Conservation (phyloP, 2,888 invertebrate genomes). For the Thymelicus acteon region DNA sequence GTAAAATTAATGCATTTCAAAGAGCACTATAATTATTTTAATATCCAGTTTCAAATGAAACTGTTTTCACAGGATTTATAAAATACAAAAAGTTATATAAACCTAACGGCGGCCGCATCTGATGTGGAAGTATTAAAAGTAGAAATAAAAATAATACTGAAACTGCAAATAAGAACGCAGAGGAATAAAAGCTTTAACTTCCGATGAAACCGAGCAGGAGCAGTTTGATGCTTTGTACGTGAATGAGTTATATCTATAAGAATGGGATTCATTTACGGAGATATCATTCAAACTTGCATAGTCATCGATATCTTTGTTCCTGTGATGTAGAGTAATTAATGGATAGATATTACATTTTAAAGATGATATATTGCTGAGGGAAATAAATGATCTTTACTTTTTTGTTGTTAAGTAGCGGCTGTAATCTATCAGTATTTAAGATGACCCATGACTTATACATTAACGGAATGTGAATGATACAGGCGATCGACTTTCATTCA, state of each 20-base stretch:
- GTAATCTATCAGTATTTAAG: too few species aligned
- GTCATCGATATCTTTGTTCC: slow-evolving; percentile 74
- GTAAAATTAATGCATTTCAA: background rate
- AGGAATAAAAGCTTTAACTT: slow-evolving; percentile 33
- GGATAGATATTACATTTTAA: slow-evolving; percentile 28
- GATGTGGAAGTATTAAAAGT: slow-evolving; percentile 25
- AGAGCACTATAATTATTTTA: slow-evolving; percentile 4
- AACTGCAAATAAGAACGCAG: slow-evolving; percentile 32
- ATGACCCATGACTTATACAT: too few species aligned
- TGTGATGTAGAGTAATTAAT: slow-evolving; percentile 45
- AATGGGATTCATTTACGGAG: slow-evolving; percentile 72
- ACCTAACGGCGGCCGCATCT: background rate
- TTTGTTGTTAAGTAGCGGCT: too few species aligned
- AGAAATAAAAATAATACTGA: slow-evolving; percentile 34
- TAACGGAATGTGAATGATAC: too few species aligned
- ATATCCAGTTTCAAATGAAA: slow-evolving; percentile 12
- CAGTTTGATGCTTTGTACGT: slow-evolving; percentile 29
- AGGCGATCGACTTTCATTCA: too few species aligned
- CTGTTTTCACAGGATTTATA: slow-evolving; percentile 5
- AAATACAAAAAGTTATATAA: slow-evolving; percentile 16
- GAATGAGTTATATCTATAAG: slow-evolving; percentile 49
- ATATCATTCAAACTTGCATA: slow-evolving; percentile 71
- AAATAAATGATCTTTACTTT: too few species aligned
- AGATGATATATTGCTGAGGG: too few species aligned
- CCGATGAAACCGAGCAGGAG: slow-evolving; percentile 30